A percentile compares a stretch with the other conserved stretches of the same genome.
Evolutionary conservation across 2,888 invertebrate genomes (phyloP).

Genomic region (Agonopterix heracliana): DNA sequence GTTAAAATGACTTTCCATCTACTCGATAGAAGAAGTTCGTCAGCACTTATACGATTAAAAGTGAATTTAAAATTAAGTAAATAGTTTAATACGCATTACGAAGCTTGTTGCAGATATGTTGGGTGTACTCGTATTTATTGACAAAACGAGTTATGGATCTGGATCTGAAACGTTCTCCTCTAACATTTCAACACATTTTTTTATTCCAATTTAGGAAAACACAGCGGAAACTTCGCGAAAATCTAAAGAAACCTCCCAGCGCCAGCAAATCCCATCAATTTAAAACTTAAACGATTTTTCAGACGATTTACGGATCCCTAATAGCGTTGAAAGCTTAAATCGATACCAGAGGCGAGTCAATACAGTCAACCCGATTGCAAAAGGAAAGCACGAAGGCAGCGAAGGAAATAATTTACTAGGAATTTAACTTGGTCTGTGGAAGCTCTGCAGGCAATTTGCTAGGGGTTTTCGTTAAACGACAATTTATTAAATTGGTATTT

Average conservation of each 20-base stretch:
- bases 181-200: too few relatives aligned
- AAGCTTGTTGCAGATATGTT: too few relatives aligned
- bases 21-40: too few relatives aligned
- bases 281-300: neutral
- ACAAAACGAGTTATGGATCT: too few relatives aligned
- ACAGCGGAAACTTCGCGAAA: slow-evolving; percentile 11
- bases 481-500: neutral
- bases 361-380: slow-evolving; percentile 30
- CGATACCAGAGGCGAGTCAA: slow-evolving; percentile 45
- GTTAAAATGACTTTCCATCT: too few relatives aligned
- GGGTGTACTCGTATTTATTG: too few relatives aligned
- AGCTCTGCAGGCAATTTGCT: neutral
- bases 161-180: too few relatives aligned
- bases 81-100: too few relatives aligned
- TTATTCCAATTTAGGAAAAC: too few relatives aligned
- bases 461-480: neutral
- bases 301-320: slow-evolving; percentile 30
- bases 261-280: slow-evolving; percentile 9
- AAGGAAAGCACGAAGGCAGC: slow-evolving; percentile 16
- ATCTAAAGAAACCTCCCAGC: slow-evolving; percentile 18
- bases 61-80: too few relatives aligned
- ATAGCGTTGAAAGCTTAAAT: slow-evolving; percentile 37
- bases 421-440: neutral
- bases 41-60: too few relatives aligned
- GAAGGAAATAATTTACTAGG: slow-evolving; percentile 9